These are phyloP conservation scores for Euthynnus affinis DNA, from an alignment of 2,797 vertebrate species.

Conservation along the genomic window DNA sequence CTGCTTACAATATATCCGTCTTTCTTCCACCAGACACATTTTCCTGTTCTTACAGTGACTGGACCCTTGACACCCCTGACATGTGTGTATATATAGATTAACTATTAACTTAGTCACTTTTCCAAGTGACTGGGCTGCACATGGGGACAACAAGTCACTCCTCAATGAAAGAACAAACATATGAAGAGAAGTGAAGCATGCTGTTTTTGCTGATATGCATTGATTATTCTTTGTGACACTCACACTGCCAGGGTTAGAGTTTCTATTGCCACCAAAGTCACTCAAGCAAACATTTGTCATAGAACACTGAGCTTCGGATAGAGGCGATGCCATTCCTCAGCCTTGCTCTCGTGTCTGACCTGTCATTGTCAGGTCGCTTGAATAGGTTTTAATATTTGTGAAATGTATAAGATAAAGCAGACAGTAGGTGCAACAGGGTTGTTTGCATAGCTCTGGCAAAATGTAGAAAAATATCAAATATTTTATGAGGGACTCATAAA, in stretches of 20 bases:
- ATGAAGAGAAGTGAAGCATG: conserved; percentile 13
- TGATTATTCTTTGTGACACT: conserved; percentile 20
- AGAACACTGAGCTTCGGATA: not conserved
- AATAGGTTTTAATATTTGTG: conserved; percentile 33
- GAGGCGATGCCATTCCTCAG: not conserved
- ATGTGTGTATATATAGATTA: conserved; percentile 21
- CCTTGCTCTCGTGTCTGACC: not conserved
- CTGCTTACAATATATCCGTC: not conserved
- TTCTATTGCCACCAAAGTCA: not conserved
- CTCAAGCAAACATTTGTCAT: not conserved
- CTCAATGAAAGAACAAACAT: conserved; percentile 17
- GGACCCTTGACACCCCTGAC: not conserved
- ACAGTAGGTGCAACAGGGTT: not conserved
- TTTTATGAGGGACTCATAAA: conserved; percentile 47
- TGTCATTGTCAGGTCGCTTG: conserved; percentile 16
- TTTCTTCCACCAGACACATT: not conserved
- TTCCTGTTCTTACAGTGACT: not conserved
- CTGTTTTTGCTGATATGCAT: not conserved
- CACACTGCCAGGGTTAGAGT: not conserved
- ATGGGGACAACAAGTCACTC: conserved; percentile 1
- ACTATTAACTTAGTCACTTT: conserved; percentile 15
- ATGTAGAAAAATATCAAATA: conserved; percentile 36
- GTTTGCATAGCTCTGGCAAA: conserved; percentile 26
- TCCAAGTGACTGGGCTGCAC: conserved; percentile 14
- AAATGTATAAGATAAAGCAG: conserved; percentile 13